phyloP scores from a whole-genome alignment of 1,140 invertebrate genomes.

The Caerostris darwini region DNA sequence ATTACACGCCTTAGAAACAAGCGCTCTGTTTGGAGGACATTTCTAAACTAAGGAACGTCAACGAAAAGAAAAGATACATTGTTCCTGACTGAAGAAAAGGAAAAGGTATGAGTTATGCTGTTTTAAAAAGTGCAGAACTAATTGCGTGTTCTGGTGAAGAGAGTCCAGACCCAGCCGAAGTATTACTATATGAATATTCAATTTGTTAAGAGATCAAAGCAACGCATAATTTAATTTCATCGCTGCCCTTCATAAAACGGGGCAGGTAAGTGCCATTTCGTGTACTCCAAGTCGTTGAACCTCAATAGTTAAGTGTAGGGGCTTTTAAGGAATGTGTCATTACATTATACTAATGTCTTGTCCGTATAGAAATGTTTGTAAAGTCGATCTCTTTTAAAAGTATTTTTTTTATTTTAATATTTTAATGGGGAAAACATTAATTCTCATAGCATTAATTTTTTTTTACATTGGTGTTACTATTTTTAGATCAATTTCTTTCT shows the following conservation, averaged over 20 bases:
- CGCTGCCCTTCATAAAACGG: neutral
- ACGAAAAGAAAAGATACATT: neutral
- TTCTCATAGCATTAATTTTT: no score
- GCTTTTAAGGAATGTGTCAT: no score
- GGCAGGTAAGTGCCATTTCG: neutral
- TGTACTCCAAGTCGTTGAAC: neutral
- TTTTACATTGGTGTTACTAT: no score
- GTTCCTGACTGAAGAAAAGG: neutral
- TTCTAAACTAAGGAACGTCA: neutral
- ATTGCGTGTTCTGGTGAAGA: neutral
- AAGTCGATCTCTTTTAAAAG: no score
- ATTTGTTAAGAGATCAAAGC: neutral
- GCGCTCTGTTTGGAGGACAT: neutral
- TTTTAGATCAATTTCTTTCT: no score
- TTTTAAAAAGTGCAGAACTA: neutral
- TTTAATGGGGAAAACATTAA: no score
- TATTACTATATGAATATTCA: neutral
- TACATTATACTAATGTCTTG: no score
- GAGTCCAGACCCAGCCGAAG: neutral
- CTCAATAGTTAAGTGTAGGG: no score
- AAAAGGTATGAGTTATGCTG: neutral
- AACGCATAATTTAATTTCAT: neutral
- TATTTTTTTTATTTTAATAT: no score
- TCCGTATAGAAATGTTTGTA: no score
- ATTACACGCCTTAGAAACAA: neutral